Conservation (phyloP, 1,140 invertebrate species). For the Psilanteris sp. region DNA sequence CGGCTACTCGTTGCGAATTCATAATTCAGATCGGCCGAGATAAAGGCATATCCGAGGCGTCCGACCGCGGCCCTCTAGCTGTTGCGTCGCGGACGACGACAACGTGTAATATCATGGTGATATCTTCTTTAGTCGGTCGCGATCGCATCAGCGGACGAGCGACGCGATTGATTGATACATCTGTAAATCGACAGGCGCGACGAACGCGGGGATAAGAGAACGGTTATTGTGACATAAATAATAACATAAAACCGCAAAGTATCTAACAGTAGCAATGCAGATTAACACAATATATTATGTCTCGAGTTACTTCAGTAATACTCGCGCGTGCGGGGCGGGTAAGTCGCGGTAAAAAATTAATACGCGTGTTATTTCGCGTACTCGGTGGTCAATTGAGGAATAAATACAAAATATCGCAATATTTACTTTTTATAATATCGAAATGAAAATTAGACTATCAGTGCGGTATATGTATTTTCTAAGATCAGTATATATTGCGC, state of each 20-base stretch:
- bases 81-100: slow-evolving; percentile 29
- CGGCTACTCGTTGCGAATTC: not conserved
- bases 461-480: too few species aligned
- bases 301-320: too few species aligned
- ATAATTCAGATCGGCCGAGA: slow-evolving; percentile 18
- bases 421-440: too few species aligned
- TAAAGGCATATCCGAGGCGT: slow-evolving; percentile 20
- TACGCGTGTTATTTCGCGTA: too few species aligned
- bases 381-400: too few species aligned
- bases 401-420: too few species aligned
- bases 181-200: slow-evolving; percentile 36
- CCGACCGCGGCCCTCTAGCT: slow-evolving; percentile 23
- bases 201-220: slow-evolving; percentile 23
- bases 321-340: too few species aligned
- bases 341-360: too few species aligned
- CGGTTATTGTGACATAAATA: slow-evolving; percentile 22
- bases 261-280: slow-evolving; percentile 7
- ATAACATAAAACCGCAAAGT: slow-evolving; percentile 15
- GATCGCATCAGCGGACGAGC: slow-evolving; percentile 33
- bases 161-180: slow-evolving; percentile 47
- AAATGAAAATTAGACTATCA: too few species aligned
- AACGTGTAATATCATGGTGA: slow-evolving; percentile 43
- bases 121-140: slow-evolving; percentile 44
- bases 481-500: too few species aligned
- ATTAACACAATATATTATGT: too few species aligned